Percentiles rank a stretch among this genome's conserved stretches.
Conservation (phyloP, 92 coral and sea anemone species). For the Galaxea fascicularis region DNA sequence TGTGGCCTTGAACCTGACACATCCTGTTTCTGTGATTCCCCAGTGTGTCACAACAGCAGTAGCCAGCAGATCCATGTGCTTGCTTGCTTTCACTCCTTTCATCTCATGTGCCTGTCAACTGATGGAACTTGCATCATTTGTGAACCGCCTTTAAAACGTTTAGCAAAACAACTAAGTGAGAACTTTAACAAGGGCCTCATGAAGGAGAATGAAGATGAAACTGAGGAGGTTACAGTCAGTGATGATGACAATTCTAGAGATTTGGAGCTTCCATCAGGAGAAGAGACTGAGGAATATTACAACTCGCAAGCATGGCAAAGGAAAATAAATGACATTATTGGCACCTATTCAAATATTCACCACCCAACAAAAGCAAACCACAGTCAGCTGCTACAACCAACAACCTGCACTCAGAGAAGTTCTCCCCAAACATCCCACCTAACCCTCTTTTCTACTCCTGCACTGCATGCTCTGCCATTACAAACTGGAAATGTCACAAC, state of each 20-base stretch:
- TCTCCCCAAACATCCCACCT: neutral
- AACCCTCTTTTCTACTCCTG: neutral
- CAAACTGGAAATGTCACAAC: neutral
- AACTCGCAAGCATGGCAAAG: neutral
- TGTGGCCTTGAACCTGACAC: conserved; percentile 44
- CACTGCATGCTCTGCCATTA: neutral
- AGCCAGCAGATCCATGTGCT: neutral
- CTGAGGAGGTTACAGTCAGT: conserved; percentile 6
- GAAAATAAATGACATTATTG: neutral
- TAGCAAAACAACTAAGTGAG: conserved; percentile 36
- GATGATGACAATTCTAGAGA: conserved; percentile 17
- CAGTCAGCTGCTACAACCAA: neutral
- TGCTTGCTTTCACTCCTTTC: conserved; percentile 35
- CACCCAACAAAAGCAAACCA: conserved; percentile 3
- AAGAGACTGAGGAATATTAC: conserved; percentile 38
- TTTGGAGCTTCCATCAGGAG: conserved; percentile 7
- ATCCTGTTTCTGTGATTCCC: conserved; percentile 21
- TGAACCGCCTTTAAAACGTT: conserved; percentile 3
- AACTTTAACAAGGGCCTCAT: conserved; percentile 18
- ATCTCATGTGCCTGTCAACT: conserved; percentile 7
- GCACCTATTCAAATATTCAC: neutral
- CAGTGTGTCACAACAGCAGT: conserved; percentile 16
- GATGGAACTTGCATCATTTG: conserved; percentile 15
- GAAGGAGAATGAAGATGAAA: conserved; percentile 17
- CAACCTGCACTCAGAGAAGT: neutral